Base-by-base conservation (phyloP, 2,797 vertebrate species). In the Rhadinocentrus ornatus region DNA sequence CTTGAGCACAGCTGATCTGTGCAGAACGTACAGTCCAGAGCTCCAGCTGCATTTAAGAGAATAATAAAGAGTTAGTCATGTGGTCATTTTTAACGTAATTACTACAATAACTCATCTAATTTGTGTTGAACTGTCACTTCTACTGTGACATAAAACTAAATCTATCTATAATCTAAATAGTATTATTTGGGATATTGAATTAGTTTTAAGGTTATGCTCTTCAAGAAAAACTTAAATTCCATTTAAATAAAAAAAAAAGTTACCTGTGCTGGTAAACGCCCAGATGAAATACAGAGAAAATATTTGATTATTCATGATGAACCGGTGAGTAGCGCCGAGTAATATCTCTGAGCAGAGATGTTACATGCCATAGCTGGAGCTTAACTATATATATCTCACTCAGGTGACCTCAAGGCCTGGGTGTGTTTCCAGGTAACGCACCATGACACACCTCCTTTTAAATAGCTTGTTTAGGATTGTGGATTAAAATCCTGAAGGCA, bases 241-340 rank as follows among this genome's bases (percentile, higher is more conserved):
- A 34, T 31, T 31, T 3, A 31, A 31, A 31, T 34, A 2, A 24
- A 3, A 39, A 18, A 6, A 9, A 34, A 1, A 59, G 2, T 76
- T 78, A 84, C 82, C 82, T 65, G 68, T 72, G 65, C 29, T 70
- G 59, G 6, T 39, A 10, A 65, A 34, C 0, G 26, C 35, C 73
- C 55, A 75, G 44, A 68, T n/a, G 48, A 82, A 18, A 24, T 32
- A 44, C 1, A 81, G 35, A 60, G 31, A 34, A 65, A 73, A 32
- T 5, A 64, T 67, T 39, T 62, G 37, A 55, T 81, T 65, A 70
- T 73, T 71, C 22, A 4, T 66, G 56, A 39, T 39, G 27, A 48
- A 27, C 65, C 55, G 53, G 15, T 53, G 8, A 50, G 27, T 3
- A 0, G 22, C 29, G 44, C 0, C 7, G 34, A 39, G 55, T 13